These are phyloP conservation scores for Cephonodes hylas DNA, from an alignment of 2,888 invertebrate species.

Conservation along the genomic window DNA sequence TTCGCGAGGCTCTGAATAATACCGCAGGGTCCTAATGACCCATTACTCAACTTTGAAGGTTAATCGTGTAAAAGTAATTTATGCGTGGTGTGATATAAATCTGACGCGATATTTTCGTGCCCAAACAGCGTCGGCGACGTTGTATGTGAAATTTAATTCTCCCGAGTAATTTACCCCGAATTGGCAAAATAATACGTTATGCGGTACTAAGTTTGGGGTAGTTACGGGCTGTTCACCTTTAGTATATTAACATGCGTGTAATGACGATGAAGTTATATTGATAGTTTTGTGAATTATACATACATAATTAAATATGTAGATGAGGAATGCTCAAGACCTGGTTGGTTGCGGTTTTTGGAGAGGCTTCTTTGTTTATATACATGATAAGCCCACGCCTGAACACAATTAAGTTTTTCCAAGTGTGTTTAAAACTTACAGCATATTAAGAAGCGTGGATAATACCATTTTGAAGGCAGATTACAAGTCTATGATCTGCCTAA, in stretches of 20 bases:
- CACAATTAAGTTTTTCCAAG: no score
- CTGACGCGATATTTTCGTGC: slow-evolving; percentile 20
- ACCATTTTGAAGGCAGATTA: no score
- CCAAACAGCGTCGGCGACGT: slow-evolving; percentile 22
- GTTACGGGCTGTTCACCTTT: background rate
- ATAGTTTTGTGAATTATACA: no score
- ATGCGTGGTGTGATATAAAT: slow-evolving; percentile 31
- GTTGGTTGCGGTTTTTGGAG: no score
- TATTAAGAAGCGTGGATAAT: no score
- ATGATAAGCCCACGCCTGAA: no score
- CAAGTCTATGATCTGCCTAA: no score
- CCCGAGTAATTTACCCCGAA: background rate
- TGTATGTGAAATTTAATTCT: background rate
- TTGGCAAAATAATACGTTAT: background rate
- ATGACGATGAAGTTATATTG: background rate
- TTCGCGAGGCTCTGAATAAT: background rate
- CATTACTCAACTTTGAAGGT: slow-evolving; percentile 23
- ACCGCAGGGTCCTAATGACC: slow-evolving; percentile 24
- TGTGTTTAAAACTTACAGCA: no score
- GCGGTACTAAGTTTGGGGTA: background rate
- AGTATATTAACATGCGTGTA: background rate
- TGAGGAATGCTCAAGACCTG: no score
- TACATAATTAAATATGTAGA: no score
- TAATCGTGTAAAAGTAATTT: slow-evolving; percentile 29
- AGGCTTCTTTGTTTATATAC: no score